Evolutionary conservation across 2,888 invertebrate genomes (phyloP), one percentile per base, ranked within the genome.

Genomic region (Hypercompe scribonia): DNA sequence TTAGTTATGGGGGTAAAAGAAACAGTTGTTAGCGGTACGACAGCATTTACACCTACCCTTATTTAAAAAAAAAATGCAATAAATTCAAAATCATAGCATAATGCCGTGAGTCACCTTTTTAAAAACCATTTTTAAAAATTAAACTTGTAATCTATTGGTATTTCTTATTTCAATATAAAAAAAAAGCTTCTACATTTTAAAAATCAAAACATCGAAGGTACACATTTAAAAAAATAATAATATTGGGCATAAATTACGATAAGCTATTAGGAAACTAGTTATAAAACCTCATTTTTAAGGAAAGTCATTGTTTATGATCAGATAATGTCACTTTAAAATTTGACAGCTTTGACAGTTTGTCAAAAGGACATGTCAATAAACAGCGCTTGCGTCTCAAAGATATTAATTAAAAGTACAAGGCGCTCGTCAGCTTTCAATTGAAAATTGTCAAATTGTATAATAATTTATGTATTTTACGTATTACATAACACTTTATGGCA

Each of bases 191-290:
- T 50, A 13, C 4, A 50, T 70, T 65, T 65, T 34, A 65, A 65
- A 70, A 70, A 65, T 70, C 50, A 65, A 65, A 54, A 65, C 39
- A 65, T 71, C 36, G 3, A 42, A 42, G 65, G 66, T 72, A 72
- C 66, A 18, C 36, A 65, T 28, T 39, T 39, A 21, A 61, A 21
- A 34, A 61, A 61, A 58, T 4, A 39, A 36, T 63, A 61, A 54
- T 39, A 31, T 66, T 61, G 65, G 54, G 33, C 39, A 34, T 18
- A 63, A 42, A 28, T 42, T 63, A 72, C 42, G 34, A 66, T 21
- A 24, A 54, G 61, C 31, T 39, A 24, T 21, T 11, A 28, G 8
- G 11, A 58, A 28, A 13, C 15, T 2, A 50, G 50, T 31, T 2
- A 2, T 18, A 31, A 28, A 28, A 61, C 28, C 11, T 10, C 28